Evolutionary conservation across 2,113 vertebrate genomes (phyloP).

Genomic region (Corythornis vintsioides): DNA sequence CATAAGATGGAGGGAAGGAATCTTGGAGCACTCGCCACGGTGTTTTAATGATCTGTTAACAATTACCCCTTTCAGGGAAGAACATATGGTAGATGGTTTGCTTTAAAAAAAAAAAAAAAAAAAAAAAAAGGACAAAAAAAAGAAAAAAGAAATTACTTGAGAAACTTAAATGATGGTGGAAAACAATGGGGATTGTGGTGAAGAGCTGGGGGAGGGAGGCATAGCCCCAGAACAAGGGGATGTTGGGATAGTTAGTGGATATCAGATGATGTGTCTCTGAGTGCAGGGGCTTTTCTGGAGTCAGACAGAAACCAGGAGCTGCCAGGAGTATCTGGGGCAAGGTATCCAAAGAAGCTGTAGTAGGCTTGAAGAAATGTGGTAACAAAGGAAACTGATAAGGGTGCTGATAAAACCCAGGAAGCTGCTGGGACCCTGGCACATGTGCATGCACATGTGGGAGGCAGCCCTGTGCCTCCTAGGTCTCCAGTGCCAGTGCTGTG

Average conservation of each 20-base stretch:
- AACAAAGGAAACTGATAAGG: background rate
- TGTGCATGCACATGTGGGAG: background rate
- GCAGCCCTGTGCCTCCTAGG: background rate
- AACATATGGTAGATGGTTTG: slow-evolving; percentile 80
- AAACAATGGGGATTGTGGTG: background rate
- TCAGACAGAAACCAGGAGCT: fast-evolving
- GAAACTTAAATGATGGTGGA: slow-evolving; percentile 64
- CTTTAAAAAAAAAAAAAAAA: slow-evolving; percentile 55
- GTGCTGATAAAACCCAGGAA: background rate
- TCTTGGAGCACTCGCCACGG: slow-evolving; percentile 64
- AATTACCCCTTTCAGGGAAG: slow-evolving; percentile 74
- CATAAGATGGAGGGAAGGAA: slow-evolving; percentile 63
- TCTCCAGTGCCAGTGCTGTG: no score
- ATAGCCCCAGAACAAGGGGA: background rate
- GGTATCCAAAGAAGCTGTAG: fast-evolving
- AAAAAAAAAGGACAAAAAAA: slow-evolving; percentile 11
- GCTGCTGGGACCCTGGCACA: background rate
- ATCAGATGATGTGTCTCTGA: background rate
- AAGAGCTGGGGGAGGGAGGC: slow-evolving; percentile 58
- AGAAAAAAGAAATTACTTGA: slow-evolving; percentile 58
- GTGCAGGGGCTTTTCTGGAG: background rate
- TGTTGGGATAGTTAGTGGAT: background rate
- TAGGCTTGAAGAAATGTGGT: background rate
- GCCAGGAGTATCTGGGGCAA: background rate
- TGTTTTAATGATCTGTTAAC: slow-evolving; percentile 77